phyloP scores from a whole-genome alignment of 2,797 vertebrate genomes.

The Ara ararauna region DNA sequence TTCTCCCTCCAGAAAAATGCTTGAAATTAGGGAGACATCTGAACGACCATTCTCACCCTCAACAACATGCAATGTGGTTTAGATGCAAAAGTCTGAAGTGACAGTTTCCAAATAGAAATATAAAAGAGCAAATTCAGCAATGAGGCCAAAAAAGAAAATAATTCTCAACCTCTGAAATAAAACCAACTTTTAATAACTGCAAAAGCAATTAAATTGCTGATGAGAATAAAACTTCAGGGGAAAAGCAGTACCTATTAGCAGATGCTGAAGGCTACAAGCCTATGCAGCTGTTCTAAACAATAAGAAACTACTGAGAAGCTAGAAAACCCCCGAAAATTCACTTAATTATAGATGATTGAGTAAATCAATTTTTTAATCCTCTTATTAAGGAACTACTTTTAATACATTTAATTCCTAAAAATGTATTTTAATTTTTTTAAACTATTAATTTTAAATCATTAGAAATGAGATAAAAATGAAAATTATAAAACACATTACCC shows the following conservation, averaged over 20 bases:
- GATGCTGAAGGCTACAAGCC: background rate
- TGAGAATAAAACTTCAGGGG: background rate
- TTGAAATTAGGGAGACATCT: background rate
- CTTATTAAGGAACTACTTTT: background rate
- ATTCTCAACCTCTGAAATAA: background rate
- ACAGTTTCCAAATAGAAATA: background rate
- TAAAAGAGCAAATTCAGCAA: background rate
- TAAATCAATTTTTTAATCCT: background rate
- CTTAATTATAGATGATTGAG: background rate
- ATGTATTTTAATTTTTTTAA: background rate
- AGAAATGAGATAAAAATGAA: background rate
- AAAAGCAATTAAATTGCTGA: background rate
- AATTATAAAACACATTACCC: background rate
- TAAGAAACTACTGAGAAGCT: background rate
- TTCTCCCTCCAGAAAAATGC: background rate
- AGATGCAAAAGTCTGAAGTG: background rate
- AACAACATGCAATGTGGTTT: background rate
- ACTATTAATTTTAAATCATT: background rate
- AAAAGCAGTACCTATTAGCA: background rate
- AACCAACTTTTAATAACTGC: background rate
- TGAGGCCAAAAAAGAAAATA: background rate
- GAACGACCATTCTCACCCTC: background rate
- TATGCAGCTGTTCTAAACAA: slow-evolving; percentile 15
- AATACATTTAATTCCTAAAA: background rate
- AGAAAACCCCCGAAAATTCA: background rate